Conservation (phyloP, 1,140 invertebrate genomes). For the Pseudomyrmex concolor region DNA sequence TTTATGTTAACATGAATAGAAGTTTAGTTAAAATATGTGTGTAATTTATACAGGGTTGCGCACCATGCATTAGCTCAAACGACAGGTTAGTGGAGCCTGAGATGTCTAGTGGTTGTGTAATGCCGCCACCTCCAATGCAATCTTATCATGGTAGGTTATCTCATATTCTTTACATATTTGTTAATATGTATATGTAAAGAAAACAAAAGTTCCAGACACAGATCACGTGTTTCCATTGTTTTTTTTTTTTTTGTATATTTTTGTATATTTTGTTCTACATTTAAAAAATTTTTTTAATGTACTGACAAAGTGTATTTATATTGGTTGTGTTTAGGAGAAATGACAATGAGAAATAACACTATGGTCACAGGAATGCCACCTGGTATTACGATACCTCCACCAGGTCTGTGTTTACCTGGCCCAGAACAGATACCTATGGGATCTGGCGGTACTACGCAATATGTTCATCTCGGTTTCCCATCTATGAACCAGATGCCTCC, state of each 20-base stretch:
- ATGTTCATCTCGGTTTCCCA: constrained; percentile 82
- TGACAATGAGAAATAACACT: constrained; percentile 78
- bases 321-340: constrained; percentile 74
- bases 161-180: neutral
- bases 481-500: constrained; percentile 81
- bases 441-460: constrained; percentile 76
- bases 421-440: constrained; percentile 82
- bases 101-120: constrained; percentile 77
- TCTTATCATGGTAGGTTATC: constrained; percentile 79
- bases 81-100: constrained; percentile 81
- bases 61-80: constrained; percentile 80
- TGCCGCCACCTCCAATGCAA: constrained; percentile 81
- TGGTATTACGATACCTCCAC: constrained; percentile 80
- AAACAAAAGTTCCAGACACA: neutral
- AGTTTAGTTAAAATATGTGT: too few species aligned
- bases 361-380: constrained; percentile 81
- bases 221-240: too few species aligned
- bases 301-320: neutral
- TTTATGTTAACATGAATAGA: too few species aligned
- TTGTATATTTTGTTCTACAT: too few species aligned
- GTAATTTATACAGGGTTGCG: constrained; percentile 75
- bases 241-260: too few species aligned
- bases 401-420: constrained; percentile 79
- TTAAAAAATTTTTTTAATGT: too few species aligned
- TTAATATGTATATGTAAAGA: neutral